A percentile compares a stretch with the other conserved stretches of the same genome.
phyloP scores from a whole-genome alignment of 1,140 invertebrate genomes.

The Microplitis demolitor region DNA sequence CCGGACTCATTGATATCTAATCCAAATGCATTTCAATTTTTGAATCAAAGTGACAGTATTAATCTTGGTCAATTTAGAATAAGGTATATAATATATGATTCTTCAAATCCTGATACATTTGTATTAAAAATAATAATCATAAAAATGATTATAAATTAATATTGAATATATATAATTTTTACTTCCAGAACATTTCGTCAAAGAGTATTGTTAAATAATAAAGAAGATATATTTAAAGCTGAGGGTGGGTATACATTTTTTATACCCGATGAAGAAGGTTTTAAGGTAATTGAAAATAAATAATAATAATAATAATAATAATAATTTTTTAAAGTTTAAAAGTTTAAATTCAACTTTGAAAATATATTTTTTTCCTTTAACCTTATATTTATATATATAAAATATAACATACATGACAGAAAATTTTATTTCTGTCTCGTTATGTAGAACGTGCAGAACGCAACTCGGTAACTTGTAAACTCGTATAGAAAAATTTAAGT shows the following conservation, averaged over 20 bases:
- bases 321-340: neutral
- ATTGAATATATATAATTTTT: neutral
- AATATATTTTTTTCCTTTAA: neutral
- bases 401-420: neutral
- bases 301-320: constrained; percentile 1
- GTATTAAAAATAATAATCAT: too few species aligned
- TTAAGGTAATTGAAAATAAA: constrained; percentile 67
- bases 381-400: neutral
- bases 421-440: too few species aligned
- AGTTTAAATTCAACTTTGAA: neutral
- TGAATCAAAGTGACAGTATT: constrained; percentile 75
- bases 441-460: neutral
- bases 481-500: neutral
- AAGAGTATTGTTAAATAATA: constrained; percentile 71
- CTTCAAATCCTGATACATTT: too few species aligned
- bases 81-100: constrained; percentile 56
- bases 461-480: neutral
- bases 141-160: too few species aligned
- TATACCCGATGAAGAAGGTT: constrained; percentile 87
- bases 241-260: constrained; percentile 85
- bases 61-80: constrained; percentile 70
- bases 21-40: constrained; percentile 77
- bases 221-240: constrained; percentile 75
- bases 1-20: constrained; percentile 71
- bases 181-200: constrained; percentile 74